Evolutionary conservation across 2,888 invertebrate genomes (phyloP).

Genomic region (Caenorhabditis japonica): DNA sequence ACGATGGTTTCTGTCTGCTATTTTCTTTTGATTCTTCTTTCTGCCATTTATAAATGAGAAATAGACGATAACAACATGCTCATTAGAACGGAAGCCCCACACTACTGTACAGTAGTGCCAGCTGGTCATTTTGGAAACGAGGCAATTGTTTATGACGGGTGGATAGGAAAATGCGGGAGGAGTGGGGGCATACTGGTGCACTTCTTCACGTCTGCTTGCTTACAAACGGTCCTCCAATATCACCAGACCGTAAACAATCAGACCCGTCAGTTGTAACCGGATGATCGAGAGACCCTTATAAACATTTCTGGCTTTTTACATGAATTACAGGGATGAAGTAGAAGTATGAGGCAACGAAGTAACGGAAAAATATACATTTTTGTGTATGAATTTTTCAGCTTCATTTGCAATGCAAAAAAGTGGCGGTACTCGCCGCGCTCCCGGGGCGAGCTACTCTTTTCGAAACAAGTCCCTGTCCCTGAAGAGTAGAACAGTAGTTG

Average conservation of each 20-base stretch:
- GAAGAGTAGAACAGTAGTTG: conserved; percentile 42
- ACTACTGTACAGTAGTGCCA: conserved; percentile 42
- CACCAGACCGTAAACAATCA: conserved; percentile 45
- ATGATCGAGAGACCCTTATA: conserved; percentile 24
- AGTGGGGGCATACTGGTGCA: conserved; percentile 22
- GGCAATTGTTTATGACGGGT: conserved; percentile 42
- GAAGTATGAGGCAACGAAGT: background rate
- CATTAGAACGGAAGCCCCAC: conserved; percentile 29
- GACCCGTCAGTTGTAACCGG: conserved; percentile 18
- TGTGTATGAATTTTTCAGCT: conserved; percentile 52
- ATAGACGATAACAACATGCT: conserved; percentile 33
- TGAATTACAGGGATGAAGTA: conserved; percentile 32
- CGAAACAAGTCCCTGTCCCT: conserved; percentile 23
- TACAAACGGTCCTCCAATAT: conserved; percentile 13
- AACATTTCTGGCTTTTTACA: conserved; percentile 19
- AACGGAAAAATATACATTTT: conserved; percentile 45
- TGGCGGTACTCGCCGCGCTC: conserved; percentile 20
- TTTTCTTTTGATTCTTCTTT: background rate
- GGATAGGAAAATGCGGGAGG: conserved; percentile 46
- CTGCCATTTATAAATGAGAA: background rate
- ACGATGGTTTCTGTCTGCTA: conserved; percentile 4
- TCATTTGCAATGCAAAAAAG: conserved; percentile 53
- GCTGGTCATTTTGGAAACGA: conserved; percentile 32
- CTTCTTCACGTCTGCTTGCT: conserved; percentile 35
- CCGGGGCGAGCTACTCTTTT: background rate